A percentile compares a stretch with the other conserved stretches of the same genome.
phyloP scores from a whole-genome alignment of 2,888 invertebrate genomes.

The Caenorhabditis drosophilae region DNA sequence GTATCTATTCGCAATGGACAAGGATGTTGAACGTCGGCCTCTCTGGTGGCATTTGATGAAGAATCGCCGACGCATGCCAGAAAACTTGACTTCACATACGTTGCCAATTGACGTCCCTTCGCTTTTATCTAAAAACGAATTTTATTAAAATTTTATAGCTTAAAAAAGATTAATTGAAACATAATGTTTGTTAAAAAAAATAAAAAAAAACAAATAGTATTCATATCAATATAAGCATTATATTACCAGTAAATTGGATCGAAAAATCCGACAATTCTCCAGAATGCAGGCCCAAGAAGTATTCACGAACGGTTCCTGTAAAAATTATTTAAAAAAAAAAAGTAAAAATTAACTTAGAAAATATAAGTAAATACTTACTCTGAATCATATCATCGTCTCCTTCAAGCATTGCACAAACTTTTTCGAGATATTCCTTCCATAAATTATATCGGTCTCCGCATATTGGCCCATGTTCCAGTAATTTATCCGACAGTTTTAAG shows the following conservation, averaged over 20 bases:
- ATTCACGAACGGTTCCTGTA: slow-evolving; percentile 24
- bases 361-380: slow-evolving; percentile 19
- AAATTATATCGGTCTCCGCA: slow-evolving; percentile 10
- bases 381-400: slow-evolving; percentile 22
- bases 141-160: slow-evolving; percentile 28
- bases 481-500: slow-evolving; percentile 13
- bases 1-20: slow-evolving; percentile 18
- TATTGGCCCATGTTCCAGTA: slow-evolving; percentile 3
- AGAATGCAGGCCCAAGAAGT: slow-evolving; percentile 26
- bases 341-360: slow-evolving; percentile 21
- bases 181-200: slow-evolving; percentile 27
- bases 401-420: slow-evolving; percentile 19
- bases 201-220: slow-evolving; percentile 17
- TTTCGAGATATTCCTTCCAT: slow-evolving; percentile 13
- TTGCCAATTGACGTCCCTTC: slow-evolving; percentile 27
- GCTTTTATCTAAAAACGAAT: slow-evolving; percentile 28
- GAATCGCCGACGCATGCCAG: slow-evolving; percentile 19
- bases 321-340: slow-evolving; percentile 12
- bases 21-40: slow-evolving; percentile 18
- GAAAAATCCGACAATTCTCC: slow-evolving; percentile 23
- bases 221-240: slow-evolving; percentile 18
- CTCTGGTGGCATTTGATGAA: slow-evolving; percentile 23
- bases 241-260: slow-evolving; percentile 21
- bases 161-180: slow-evolving; percentile 28
- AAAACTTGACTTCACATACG: slow-evolving; percentile 22